phyloP scores from a whole-genome alignment of 2,888 invertebrate species.

The Microctonus brassicae region DNA sequence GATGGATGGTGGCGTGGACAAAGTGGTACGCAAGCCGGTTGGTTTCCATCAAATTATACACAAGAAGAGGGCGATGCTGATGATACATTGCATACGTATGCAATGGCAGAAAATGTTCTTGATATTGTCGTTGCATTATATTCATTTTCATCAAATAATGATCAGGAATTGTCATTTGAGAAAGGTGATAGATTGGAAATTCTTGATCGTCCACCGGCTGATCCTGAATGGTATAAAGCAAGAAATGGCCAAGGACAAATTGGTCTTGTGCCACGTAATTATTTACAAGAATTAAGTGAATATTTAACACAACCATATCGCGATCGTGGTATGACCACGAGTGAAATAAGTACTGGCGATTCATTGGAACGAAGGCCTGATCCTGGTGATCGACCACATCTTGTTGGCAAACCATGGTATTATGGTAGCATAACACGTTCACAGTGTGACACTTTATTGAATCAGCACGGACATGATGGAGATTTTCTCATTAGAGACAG shows the following conservation, averaged over 20 bases:
- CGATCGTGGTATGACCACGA: constrained; percentile 68
- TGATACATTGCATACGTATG: constrained; percentile 91
- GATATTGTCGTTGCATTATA: constrained; percentile 97
- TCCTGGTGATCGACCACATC: constrained; percentile 77
- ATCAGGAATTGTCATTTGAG: constrained; percentile 96
- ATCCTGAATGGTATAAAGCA: constrained; percentile 99
- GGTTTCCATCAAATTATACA: constrained; percentile 99
- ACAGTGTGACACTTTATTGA: constrained; percentile 95
- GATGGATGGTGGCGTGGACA: constrained; percentile 99
- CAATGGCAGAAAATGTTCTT: constrained; percentile 94
- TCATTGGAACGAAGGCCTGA: constrained; percentile 72
- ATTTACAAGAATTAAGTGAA: constrained; percentile 91
- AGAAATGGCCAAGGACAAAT: constrained; percentile 92
- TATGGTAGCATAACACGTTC: constrained; percentile 95
- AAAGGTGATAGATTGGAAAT: constrained; percentile 97
- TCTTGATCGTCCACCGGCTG: constrained; percentile 94
- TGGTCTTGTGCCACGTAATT: constrained; percentile 96
- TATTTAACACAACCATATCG: constrained; percentile 89
- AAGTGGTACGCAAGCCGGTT: constrained; percentile 78
- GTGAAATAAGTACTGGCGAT: constrained; percentile 67
- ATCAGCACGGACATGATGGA: constrained; percentile 95
- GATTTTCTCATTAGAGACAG: constrained; percentile 99
- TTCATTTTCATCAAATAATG: constrained; percentile 92
- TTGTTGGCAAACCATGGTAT: constrained; percentile 94
- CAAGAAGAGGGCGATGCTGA: constrained; percentile 90